These are phyloP conservation scores for Drosophila willistoni DNA, from an alignment of 1,140 invertebrate species.

Conservation along the genomic window DNA sequence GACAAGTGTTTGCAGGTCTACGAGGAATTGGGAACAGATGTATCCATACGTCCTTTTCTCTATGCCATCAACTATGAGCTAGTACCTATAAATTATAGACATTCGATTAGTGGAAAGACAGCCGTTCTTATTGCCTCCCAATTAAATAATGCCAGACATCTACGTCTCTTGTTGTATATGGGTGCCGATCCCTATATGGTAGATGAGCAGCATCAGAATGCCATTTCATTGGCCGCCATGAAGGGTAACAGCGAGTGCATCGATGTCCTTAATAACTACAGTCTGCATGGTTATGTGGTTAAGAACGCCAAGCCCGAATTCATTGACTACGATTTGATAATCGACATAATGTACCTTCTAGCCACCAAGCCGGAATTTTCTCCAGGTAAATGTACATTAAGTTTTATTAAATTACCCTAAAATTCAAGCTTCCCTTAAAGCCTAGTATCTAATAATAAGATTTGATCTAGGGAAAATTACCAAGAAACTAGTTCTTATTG, in stretches of 20 bases:
- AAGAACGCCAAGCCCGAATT: slow-evolving; percentile 52
- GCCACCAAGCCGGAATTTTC: slow-evolving; percentile 43
- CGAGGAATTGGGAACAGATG: slow-evolving; percentile 67
- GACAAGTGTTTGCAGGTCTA: slow-evolving; percentile 67
- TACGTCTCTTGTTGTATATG: slow-evolving; percentile 87
- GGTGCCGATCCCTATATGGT: slow-evolving; percentile 87
- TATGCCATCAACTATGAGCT: slow-evolving; percentile 88
- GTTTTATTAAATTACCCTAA: neutral
- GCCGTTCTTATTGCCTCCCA: slow-evolving; percentile 89
- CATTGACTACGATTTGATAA: slow-evolving; percentile 59
- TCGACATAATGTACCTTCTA: slow-evolving; percentile 63
- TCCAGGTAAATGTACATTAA: slow-evolving; percentile 36
- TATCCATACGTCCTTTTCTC: slow-evolving; percentile 86
- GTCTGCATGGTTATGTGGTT: slow-evolving; percentile 35
- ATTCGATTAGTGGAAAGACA: slow-evolving; percentile 87
- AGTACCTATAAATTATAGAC: slow-evolving; percentile 87
- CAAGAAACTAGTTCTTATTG: too few species aligned
- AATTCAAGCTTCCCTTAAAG: too few species aligned
- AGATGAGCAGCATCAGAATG: slow-evolving; percentile 87
- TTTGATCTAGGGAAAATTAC: too few species aligned
- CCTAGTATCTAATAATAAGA: too few species aligned
- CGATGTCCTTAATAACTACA: slow-evolving; percentile 53
- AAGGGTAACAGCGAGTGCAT: slow-evolving; percentile 55
- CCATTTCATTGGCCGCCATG: slow-evolving; percentile 86
- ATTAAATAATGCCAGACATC: slow-evolving; percentile 85